Base-by-base conservation (phyloP, 2,888 invertebrate genomes). In the Microdon myrmicae region DNA sequence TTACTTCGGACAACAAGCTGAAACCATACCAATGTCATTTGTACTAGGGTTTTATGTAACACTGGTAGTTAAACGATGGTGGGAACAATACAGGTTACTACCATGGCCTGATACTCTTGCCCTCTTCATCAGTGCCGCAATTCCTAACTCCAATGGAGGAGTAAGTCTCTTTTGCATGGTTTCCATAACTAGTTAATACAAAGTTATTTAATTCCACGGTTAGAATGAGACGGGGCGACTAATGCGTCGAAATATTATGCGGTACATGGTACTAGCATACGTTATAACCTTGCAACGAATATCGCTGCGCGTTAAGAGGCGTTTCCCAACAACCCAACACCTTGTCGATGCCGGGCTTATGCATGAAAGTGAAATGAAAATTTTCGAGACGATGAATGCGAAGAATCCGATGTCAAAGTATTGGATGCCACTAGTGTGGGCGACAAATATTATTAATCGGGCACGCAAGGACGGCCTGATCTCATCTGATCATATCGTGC, bases 101-200 rank as follows among this genome's bases (percentile, higher is more conserved):
- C 95, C 96, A 3, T 94, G 95, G 94, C 95, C 95, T 0, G 96
- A 96, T 82, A 93, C 92, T 64, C 84, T 94, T 71, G 94, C 93
- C 31, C 86, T 95, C 67, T 94, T 94, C 81, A 90, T 94, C 79
- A 92, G 92, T 72, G 93, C 94, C 4, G 93, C 90, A 68, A 92
- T 94, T 77, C 91, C 92, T 72, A 94, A 94, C 81, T 72, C 76
- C 14, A 92, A 91, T 82, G 78, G 75, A 14, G 76, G 75, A 9
- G 73, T 77, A 48, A 79, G 75, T 72, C 73, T 73, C n/a, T n/a
- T n/a, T n/a, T n/a, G n/a, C n/a, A n/a, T 26, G 28, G 16, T 7
- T n/a, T 12, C 3, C 1, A 32, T n/a, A n/a, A n/a, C n/a, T n/a
- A n/a, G n/a, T n/a, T n/a, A n/a, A n/a, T n/a, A n/a, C n/a, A n/a